Base-by-base conservation (phyloP, 2,888 invertebrate genomes). In the Scaptomyza tumidula region DNA sequence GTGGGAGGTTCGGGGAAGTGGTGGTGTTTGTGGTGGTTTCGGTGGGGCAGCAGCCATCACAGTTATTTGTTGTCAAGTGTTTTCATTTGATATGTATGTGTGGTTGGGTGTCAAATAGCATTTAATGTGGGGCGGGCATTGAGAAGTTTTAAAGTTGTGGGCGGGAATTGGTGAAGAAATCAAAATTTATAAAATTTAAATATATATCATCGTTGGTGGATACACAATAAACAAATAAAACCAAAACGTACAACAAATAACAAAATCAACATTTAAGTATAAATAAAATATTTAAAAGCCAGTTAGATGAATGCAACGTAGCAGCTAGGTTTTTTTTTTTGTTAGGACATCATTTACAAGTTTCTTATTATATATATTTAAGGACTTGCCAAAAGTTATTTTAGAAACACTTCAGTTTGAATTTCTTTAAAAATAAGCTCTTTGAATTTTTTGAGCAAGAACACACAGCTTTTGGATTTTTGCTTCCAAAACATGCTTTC, bases 121-220 rank as follows among this genome's bases (percentile, higher is more conserved):
- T 57, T 66, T 58, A 49, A 67, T 60, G 57, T 63, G 39, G 43
- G 56, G 13, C 53, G 55, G 68, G 41, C 54, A 69, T 61, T 43
- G 65, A 52, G 14, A 55, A 63, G 33, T 53, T 56, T 74, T 45
- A 16, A 54, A 46, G 61, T 35, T 41, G 49, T 19, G 16, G 56
- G 44, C 27, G 46, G 68, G 71, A 41, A 52, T 44, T 71, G 71
- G 64, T 73, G 73, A 68, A 80, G 75, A 81, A 86, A 78, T 77
- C 59, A 86, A 84, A 86, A 82, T 80, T 50, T 74, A 27, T 48
- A 57, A 59, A 74, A 67, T 74, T 59, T 65, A 59, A 62, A 64
- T 53, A 66, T 71, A 60, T 70, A 64, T 80, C 43, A 41, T 69
- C 29, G 29, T 49, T 45, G 16, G 37, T 53, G 35, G 58, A 48